A percentile compares a stretch with the other conserved stretches of the same genome.
phyloP scores from a whole-genome alignment of 1,140 invertebrate species.

The Drosophila sproati region DNA sequence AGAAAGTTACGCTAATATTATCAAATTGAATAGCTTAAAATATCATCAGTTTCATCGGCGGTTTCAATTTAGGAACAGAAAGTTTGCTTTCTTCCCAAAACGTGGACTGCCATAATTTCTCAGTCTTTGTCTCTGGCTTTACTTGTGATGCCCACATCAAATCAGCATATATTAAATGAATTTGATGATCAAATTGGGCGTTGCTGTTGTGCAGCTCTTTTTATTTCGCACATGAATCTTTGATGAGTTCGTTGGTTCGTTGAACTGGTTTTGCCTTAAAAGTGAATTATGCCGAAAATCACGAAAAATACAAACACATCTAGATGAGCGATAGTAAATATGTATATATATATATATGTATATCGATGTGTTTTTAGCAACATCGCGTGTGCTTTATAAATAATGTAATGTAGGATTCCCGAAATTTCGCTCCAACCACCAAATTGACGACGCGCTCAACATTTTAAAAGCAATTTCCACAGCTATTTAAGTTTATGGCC shows the following conservation, averaged over 20 bases:
- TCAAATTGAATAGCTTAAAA: not conserved
- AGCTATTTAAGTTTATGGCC: slow-evolving; percentile 43
- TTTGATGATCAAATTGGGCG: slow-evolving; percentile 17
- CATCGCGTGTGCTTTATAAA: slow-evolving; percentile 44
- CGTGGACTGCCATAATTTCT: not conserved
- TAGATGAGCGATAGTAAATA: slow-evolving; percentile 9
- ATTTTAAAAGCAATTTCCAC: slow-evolving; percentile 51
- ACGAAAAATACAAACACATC: not conserved
- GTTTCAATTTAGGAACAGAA: not conserved
- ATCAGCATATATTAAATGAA: slow-evolving; percentile 23
- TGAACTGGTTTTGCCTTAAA: slow-evolving; percentile 26
- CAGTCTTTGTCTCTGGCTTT: not conserved
- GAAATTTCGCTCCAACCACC: slow-evolving; percentile 6
- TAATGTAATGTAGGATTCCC: slow-evolving; percentile 29
- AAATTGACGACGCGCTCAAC: slow-evolving; percentile 30
- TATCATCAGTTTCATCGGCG: too few species aligned
- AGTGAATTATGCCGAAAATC: slow-evolving; percentile 27
- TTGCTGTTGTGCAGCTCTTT: slow-evolving; percentile 5
- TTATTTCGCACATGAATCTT: slow-evolving; percentile 36
- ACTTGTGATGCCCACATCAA: slow-evolving; percentile 7
- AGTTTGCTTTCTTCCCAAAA: not conserved
- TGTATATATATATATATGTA: not conserved
- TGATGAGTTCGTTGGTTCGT: slow-evolving; percentile 35
- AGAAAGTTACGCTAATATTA: not conserved
- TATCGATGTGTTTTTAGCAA: slow-evolving; percentile 6